Percentiles rank a stretch among this genome's conserved stretches.
phyloP scores from a whole-genome alignment of 2,888 invertebrate genomes.

The Cacoxenus indagator region DNA sequence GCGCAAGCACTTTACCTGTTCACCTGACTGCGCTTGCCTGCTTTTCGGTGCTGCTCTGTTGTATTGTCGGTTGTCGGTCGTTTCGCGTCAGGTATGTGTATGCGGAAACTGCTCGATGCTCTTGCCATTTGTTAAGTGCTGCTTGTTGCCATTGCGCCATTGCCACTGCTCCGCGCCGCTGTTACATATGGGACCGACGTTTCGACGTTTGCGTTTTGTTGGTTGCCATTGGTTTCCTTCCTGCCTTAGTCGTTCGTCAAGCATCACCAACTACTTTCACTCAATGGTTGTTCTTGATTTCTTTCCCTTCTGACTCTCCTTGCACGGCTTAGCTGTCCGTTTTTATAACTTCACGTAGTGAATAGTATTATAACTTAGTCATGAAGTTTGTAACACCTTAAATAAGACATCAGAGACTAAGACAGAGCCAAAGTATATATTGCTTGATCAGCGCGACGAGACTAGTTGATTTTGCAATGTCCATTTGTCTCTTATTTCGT shows the following conservation, averaged over 20 bases:
- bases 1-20: constrained; percentile 17
- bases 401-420: too few relatives aligned
- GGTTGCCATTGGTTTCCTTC: constrained; percentile 30
- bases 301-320: neutral
- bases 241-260: neutral
- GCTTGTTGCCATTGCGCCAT: constrained; percentile 50
- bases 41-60: neutral
- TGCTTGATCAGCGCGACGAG: too few relatives aligned
- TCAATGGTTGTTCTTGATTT: neutral
- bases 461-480: too few relatives aligned
- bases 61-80: too few relatives aligned
- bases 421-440: too few relatives aligned
- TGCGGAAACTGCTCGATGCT: constrained; percentile 61
- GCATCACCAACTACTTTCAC: neutral
- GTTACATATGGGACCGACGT: too few relatives aligned
- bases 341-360: neutral
- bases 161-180: neutral
- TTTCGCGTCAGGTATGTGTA: too few relatives aligned
- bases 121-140: constrained; percentile 64
- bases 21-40: constrained; percentile 7
- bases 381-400: too few relatives aligned
- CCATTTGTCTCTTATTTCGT: too few relatives aligned
- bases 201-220: constrained; percentile 47
- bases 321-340: neutral
- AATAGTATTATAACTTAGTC: too few relatives aligned